A percentile compares a stretch with the other conserved stretches of the same genome.
Conservation (phyloP, 2,888 invertebrate genomes). For the Drepanosiphum platanoidis region DNA sequence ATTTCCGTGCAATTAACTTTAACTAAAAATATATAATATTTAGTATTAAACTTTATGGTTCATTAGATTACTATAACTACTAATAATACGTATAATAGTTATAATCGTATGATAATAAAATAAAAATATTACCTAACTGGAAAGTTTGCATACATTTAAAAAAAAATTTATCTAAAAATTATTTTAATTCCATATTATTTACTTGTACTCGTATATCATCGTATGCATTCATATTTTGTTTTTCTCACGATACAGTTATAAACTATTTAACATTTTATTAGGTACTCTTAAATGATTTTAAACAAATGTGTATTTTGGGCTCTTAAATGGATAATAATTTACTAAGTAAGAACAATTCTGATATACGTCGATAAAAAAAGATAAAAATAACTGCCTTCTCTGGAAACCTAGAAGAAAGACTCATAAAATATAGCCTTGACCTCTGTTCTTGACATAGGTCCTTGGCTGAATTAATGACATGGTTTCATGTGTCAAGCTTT, state of each 20-base stretch:
- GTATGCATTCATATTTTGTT: background rate
- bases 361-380: constrained; percentile 9
- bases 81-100: too few relatives aligned
- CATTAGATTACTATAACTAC: too few relatives aligned
- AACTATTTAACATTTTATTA: background rate
- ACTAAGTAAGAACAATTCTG: background rate
- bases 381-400: background rate
- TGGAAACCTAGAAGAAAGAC: background rate
- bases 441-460: constrained; percentile 37
- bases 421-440: constrained; percentile 50
- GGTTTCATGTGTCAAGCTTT: constrained; percentile 16
- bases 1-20: too few relatives aligned
- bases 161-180: too few relatives aligned
- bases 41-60: too few relatives aligned
- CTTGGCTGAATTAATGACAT: constrained; percentile 36
- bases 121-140: too few relatives aligned
- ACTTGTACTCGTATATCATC: too few relatives aligned
- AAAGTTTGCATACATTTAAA: too few relatives aligned
- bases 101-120: too few relatives aligned
- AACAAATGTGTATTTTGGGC: background rate
- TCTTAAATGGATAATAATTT: background rate
- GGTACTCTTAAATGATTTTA: background rate
- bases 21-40: too few relatives aligned
- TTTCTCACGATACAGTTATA: background rate
- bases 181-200: too few relatives aligned